Conservation (phyloP, 64 coral and sea anemone species). For the Montipora cactus region DNA sequence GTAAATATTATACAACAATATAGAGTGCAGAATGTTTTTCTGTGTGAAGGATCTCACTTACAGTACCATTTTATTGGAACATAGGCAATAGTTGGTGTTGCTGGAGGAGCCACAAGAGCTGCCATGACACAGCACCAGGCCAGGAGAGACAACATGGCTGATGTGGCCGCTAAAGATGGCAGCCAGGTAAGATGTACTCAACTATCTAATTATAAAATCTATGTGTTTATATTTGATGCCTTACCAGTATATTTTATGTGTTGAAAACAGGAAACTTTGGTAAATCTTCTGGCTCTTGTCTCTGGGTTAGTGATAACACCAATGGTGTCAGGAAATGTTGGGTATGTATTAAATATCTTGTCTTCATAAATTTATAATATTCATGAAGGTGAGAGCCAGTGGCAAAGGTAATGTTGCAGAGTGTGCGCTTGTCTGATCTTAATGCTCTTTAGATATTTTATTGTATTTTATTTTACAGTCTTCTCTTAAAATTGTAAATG, state of each 20-base stretch:
- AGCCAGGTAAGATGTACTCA: conserved; percentile 77
- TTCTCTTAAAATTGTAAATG: too few species aligned
- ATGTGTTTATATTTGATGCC: too few species aligned
- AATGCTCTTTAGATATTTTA: too few species aligned
- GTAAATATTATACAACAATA: too few species aligned
- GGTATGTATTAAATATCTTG: conserved; percentile 51
- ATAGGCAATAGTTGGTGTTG: conserved; percentile 96
- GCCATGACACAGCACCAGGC: conserved; percentile 99
- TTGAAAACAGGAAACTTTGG: conserved; percentile 86
- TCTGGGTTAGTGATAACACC: conserved; percentile 90
- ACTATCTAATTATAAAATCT: too few species aligned
- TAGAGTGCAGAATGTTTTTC: too few species aligned
- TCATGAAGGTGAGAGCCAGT: neutral
- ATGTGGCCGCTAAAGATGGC: conserved; percentile 98
- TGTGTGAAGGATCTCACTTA: too few species aligned
- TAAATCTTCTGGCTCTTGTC: conserved; percentile 91
- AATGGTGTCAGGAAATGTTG: conserved; percentile 80
- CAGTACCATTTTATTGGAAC: neutral
- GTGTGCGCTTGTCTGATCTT: too few species aligned
- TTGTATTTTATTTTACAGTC: too few species aligned
- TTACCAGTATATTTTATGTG: too few species aligned
- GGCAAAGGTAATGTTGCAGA: too few species aligned
- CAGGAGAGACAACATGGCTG: conserved; percentile 99
- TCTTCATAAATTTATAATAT: neutral
- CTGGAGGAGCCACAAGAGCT: conserved; percentile 94